phyloP scores from a whole-genome alignment of 2,113 vertebrate genomes.

The Pelusios castaneus region DNA sequence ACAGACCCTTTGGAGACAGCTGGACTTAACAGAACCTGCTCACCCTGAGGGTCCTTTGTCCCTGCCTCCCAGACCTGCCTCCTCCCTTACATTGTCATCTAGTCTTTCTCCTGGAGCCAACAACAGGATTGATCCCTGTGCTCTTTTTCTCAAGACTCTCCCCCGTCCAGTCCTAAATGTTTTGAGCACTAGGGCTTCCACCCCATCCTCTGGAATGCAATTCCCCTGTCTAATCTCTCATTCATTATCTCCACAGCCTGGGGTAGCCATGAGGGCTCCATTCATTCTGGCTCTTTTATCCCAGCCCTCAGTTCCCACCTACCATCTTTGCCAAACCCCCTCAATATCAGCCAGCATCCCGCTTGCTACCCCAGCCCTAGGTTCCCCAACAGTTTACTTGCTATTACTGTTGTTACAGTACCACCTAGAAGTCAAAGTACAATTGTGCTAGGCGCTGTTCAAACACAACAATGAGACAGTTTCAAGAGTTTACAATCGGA shows the following conservation, averaged over 20 bases:
- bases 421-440: background rate
- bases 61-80: background rate
- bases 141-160: background rate
- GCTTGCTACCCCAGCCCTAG: background rate
- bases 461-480: background rate
- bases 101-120: background rate
- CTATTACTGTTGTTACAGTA: background rate
- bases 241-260: background rate
- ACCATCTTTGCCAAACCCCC: background rate
- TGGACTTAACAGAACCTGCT: background rate
- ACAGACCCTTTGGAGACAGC: background rate
- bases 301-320: background rate
- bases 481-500: background rate
- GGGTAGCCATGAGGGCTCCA: background rate
- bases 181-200: background rate
- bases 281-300: fast-evolving
- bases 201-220: background rate
- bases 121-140: background rate
- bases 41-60: background rate
- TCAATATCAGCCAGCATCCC: background rate
- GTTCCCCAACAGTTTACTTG: background rate
- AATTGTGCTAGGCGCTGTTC: background rate
- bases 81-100: background rate
- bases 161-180: background rate
- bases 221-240: background rate